Base-by-base conservation (phyloP, 2,888 invertebrate species). In the Gandaritis pyraliata region DNA sequence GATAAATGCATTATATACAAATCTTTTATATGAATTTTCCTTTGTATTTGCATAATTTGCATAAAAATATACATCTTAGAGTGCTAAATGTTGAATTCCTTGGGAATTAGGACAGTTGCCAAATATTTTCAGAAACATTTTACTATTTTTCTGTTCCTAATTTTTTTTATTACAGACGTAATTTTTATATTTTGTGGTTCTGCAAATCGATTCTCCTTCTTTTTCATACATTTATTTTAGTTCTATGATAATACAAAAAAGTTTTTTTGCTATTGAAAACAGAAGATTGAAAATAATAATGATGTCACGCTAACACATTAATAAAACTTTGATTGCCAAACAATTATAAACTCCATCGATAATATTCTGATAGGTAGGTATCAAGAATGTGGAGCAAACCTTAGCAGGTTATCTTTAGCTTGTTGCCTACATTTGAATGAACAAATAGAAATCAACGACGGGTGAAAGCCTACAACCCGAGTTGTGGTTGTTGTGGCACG, bases 91-190 rank as follows among this genome's bases (percentile, higher is more conserved):
- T 64, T 51, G 58, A 62, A 73, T 78, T 73, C 71, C 68, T 63
- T 53, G 65, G 63, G 71, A 77, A 69, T 76, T 78, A 75, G 83
- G 80, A 76, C 61, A 48, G 51, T 59, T 77, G 82, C 83, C 83
- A 83, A 81, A 69, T 72, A 74, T 73, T 66, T 71, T 69, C 62
- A 70, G 56, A 55, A 64, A 72, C 70, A 77, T 77, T 72, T 65
- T 66, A 72, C 75, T 78, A 75, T 77, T 81, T 77, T 72, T 66
- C 30, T 39, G 48, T 48, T 8, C 16, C 5, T 38, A 13, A 18
- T n/a, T 11, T 46, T n/a, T 23, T 18, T 38, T 16, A 33, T 18
- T 33, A 33, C 33, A 33, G 33, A 33, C 10, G 8, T 30, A 6
- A 30, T 30, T 30, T 6, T 10, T 33, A 33, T 33, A 6, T 33